Base-by-base conservation (phyloP, 30 jellyfish, hydroid and myxozoan genomes). In the Turritopsis rubra region DNA sequence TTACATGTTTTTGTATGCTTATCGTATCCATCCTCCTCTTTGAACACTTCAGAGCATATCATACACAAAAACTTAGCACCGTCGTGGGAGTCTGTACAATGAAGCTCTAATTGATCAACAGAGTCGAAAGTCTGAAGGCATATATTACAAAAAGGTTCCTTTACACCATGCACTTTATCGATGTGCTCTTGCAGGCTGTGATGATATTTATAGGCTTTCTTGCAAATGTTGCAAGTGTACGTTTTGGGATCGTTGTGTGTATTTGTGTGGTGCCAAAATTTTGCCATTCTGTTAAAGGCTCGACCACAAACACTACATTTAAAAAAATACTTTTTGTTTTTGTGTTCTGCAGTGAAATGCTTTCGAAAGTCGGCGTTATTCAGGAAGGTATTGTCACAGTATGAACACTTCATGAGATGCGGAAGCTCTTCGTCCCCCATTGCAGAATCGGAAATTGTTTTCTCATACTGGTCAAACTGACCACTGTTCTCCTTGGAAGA, bases 171-270 rank as follows among this genome's bases (percentile, higher is more conserved):
- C 25, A 52, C 72, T 54, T 29, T 28, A 60, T 52, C 30, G 17
- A 20, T 5, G 74, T 81, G 88, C 53, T 26, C 52, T 60, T 28
- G 31, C 17, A 81, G 83, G 65, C 22, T 81, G 29, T 29, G 31
- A 16, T 52, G 60, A 20, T 81, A 75, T 26, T 16, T 22, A 68
- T 52, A 81, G 83, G 70, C 26, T 68, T 24, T 81, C 20, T 71
- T 80, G 29, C 88, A 81, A 17, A 29, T 29, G 23, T 65, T 80
- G 21, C 88, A 81, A 17, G 52, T 65, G 53, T 65, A 66, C 9
- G 80, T 9, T 0, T 70, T n/a, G 25, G 66, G 41, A 19, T 29
- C 83, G 65, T 30, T 26, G 31, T 81, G 88, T 16, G 29, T 28
- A 0, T n/a, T 70, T 8, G 65, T 21, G 41, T 81, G 88, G 52